Conservation (phyloP, 2,888 invertebrate genomes). For the Drosophila stalkeri region DNA sequence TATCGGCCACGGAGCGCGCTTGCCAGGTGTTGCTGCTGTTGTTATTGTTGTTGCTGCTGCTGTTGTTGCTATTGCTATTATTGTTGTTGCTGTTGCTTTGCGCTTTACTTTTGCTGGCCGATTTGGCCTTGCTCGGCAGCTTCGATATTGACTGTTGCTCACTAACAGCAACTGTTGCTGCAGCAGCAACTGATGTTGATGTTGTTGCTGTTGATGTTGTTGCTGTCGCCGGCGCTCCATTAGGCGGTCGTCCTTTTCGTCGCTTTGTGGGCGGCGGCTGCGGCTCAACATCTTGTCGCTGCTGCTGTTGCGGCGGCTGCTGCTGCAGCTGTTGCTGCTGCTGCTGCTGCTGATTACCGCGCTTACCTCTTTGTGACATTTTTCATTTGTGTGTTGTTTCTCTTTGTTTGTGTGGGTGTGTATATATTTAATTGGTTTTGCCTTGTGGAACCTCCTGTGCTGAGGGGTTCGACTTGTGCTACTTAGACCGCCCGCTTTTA, state of each 20-base stretch:
- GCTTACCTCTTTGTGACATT: slow-evolving; percentile 92
- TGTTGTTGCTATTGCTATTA: slow-evolving; percentile 47
- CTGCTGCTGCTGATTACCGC: slow-evolving; percentile 88
- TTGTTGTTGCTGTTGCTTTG: slow-evolving; percentile 51
- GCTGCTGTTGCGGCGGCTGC: slow-evolving; percentile 86
- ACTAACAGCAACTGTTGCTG: slow-evolving; percentile 57
- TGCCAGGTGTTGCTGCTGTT: slow-evolving; percentile 87
- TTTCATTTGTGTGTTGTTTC: slow-evolving; percentile 77
- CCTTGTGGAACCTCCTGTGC: slow-evolving; percentile 45
- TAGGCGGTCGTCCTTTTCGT: slow-evolving; percentile 90
- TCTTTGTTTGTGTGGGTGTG: slow-evolving; percentile 50
- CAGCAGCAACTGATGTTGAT: slow-evolving; percentile 62
- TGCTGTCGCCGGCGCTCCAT: slow-evolving; percentile 75
- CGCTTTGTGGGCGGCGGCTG: slow-evolving; percentile 89
- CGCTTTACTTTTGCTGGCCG: slow-evolving; percentile 64
- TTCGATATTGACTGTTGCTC: slow-evolving; percentile 62
- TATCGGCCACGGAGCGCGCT: slow-evolving; percentile 92
- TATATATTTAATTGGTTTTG: slow-evolving; percentile 52
- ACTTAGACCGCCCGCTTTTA: slow-evolving; percentile 55
- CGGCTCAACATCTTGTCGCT: slow-evolving; percentile 85
- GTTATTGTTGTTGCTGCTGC: slow-evolving; percentile 26
- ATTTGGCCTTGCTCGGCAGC: slow-evolving; percentile 60
- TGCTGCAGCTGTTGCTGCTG: slow-evolving; percentile 86
- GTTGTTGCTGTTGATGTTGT: slow-evolving; percentile 66
- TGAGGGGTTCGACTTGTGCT: slow-evolving; percentile 59